A percentile compares a stretch with the other conserved stretches of the same genome.
phyloP scores from a whole-genome alignment of 2,888 invertebrate species.

The Argynnis bischoffii region DNA sequence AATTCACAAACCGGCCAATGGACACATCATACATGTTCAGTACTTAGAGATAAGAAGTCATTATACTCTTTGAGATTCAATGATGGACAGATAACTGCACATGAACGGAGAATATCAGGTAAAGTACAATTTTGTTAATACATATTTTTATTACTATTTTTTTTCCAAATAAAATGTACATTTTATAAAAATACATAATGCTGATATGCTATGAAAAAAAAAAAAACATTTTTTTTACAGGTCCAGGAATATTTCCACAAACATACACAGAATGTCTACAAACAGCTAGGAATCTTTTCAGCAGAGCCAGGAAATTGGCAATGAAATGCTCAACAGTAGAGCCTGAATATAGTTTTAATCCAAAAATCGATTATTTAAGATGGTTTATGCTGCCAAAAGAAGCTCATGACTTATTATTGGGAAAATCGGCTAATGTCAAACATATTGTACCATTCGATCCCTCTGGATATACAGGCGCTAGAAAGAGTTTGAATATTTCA shows the following conservation, averaged over 20 bases:
- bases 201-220: conserved; percentile 1
- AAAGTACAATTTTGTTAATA: conserved; percentile 38
- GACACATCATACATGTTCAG: conserved; percentile 91
- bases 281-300: conserved; percentile 90
- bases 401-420: conserved; percentile 88
- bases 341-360: conserved; percentile 87
- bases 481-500: conserved; percentile 66
- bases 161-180: too few species aligned
- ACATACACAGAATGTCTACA: conserved; percentile 89
- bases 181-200: background rate
- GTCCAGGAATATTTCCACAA: conserved; percentile 87
- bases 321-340: conserved; percentile 89
- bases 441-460: conserved; percentile 90
- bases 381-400: conserved; percentile 96
- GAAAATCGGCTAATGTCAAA: conserved; percentile 89
- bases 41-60: conserved; percentile 92
- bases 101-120: conserved; percentile 87
- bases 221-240: conserved; percentile 49
- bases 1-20: conserved; percentile 95
- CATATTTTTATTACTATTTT: too few species aligned
- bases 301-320: conserved; percentile 88
- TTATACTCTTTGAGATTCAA: conserved; percentile 88
- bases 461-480: conserved; percentile 78
- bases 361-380: conserved; percentile 86
- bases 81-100: conserved; percentile 88